Percentiles rank a stretch among this genome's conserved stretches.
These are phyloP conservation scores for Ophion ventricosus DNA, from an alignment of 2,888 invertebrate genomes.

Conservation along the genomic window DNA sequence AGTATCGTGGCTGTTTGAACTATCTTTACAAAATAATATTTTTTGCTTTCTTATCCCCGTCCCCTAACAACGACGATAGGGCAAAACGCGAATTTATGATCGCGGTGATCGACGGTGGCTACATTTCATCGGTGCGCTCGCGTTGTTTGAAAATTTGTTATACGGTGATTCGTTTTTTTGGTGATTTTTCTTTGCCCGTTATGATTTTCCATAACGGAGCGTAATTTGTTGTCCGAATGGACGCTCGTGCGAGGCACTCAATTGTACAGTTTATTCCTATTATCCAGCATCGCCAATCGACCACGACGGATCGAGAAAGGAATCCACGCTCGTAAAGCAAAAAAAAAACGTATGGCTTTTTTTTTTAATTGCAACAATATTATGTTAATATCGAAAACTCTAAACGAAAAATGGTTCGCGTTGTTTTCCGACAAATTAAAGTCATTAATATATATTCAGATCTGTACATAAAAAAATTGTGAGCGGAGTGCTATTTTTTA, in stretches of 20 bases:
- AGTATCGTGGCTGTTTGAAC: too few relatives aligned
- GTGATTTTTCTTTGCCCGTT: background rate
- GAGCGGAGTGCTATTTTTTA: constrained; percentile 11
- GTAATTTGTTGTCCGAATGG: constrained; percentile 18
- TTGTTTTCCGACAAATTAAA: background rate
- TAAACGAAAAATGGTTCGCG: background rate
- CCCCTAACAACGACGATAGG: background rate
- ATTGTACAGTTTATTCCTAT: constrained; percentile 62
- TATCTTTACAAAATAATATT: too few relatives aligned
- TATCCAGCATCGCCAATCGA: constrained; percentile 49
- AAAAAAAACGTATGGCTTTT: constrained; percentile 4
- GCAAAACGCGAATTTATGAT: background rate
- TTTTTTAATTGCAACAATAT: background rate
- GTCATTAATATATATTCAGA: background rate
- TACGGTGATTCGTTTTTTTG: constrained; percentile 14
- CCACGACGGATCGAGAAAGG: constrained; percentile 13
- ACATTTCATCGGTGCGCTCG: constrained; percentile 24
- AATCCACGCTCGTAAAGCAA: constrained; percentile 5
- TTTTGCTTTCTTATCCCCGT: too few relatives aligned
- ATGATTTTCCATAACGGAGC: background rate
- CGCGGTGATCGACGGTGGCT: constrained; percentile 15
- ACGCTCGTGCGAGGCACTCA: constrained; percentile 36
- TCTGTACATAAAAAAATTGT: constrained; percentile 3
- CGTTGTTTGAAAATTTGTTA: constrained; percentile 35
- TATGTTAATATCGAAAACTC: background rate